Evolutionary conservation across 92 coral and sea anemone species (phyloP), one percentile per base, ranked within the genome.

Genomic region (Hydrozoanthus gracilis): DNA sequence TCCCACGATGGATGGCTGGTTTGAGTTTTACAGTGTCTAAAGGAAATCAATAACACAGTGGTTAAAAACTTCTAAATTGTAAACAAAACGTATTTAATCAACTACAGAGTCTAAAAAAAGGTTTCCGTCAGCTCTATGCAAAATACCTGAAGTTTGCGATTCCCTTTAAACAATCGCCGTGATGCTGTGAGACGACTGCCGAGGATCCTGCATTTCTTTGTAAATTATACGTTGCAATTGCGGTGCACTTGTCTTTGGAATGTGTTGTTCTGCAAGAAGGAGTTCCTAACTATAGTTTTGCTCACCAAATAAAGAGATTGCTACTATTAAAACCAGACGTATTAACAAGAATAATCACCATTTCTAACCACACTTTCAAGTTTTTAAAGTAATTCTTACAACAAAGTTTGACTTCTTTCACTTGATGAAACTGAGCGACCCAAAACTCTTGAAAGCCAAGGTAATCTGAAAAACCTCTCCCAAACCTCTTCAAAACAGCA

Each of bases 81-180:
- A 2, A 6, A 2, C 11, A 9, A 2, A 6, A 20, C 6, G 6
- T 67, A 4, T 68, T 18, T 8, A 1, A 18, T 3, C 4, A 51
- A 14, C 13, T 52, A 51, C 79, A 49, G 58, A 17, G 11, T 14
- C 45, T 3, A 8, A 13, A 7, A 5, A 18, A 0, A 13, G 18
- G 14, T 52, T 73, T 76, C 35, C 54, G 18, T 76, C 35, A 10
- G 9, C 44, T 51, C 17, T 47, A 12, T 46, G 45, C 17, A 72
- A 54, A 7, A 2, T 65, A 80, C 85, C 74, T 80, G 72, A 48
- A 48, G 17, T 74, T 46, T 9, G 85, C 9, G 48, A 80, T 80
- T 12, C 85, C 85, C 75, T 80, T 80, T 47, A 80, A 46, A 49
- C 85, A 64, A 18, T 80, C 85, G 13, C 85, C 74, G 48, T 51